phyloP scores from a whole-genome alignment of 2,797 vertebrate genomes.

The Cossypha niveicapilla region DNA sequence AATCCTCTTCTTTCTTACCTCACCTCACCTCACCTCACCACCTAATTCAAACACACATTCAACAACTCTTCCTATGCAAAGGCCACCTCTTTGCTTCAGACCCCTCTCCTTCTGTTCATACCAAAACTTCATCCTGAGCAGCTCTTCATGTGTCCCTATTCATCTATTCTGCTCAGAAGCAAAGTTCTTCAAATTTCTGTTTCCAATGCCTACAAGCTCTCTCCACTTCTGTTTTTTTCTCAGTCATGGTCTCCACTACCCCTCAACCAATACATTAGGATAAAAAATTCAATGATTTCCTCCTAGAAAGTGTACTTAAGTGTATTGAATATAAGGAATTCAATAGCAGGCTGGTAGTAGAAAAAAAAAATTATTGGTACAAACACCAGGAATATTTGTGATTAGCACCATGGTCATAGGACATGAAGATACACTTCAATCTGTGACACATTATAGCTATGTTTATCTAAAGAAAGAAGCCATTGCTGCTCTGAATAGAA shows the following conservation, averaged over 20 bases:
- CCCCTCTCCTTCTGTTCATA: background rate
- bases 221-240: background rate
- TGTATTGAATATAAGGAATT: background rate
- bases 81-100: background rate
- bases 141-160: background rate
- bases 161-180: background rate
- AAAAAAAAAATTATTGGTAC: background rate
- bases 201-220: background rate
- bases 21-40: background rate
- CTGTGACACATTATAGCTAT: background rate
- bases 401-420: fast-evolving
- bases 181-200: background rate
- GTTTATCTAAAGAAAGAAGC: background rate
- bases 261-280: background rate
- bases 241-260: background rate
- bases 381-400: background rate
- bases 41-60: background rate
- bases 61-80: background rate
- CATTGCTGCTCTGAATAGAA: background rate
- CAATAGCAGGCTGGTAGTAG: background rate
- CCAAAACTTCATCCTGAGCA: background rate
- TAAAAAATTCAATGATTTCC: background rate
- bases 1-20: background rate
- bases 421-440: background rate
- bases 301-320: background rate